A percentile compares a stretch with the other conserved stretches of the same genome.
Evolutionary conservation across 2,888 invertebrate species (phyloP).

Genomic region (Brachyopa scutellaris): DNA sequence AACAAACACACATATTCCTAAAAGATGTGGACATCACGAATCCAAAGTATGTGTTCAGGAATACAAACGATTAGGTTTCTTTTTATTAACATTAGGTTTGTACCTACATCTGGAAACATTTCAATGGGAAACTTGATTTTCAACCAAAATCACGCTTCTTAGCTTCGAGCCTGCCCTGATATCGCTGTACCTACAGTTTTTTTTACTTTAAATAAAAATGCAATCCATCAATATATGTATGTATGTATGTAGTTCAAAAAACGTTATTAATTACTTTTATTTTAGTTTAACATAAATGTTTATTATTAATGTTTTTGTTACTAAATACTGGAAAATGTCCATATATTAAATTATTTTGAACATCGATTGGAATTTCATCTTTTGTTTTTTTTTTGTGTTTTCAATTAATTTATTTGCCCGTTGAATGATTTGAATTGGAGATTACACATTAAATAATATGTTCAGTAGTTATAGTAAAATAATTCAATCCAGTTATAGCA

Average conservation of each 20-base stretch:
- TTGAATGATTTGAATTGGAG: slow-evolving; percentile 40
- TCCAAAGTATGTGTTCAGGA: no score
- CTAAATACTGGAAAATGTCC: slow-evolving; percentile 68
- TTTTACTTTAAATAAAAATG: neutral
- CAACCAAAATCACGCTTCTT: no score
- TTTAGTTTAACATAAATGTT: slow-evolving; percentile 56
- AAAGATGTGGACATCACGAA: no score
- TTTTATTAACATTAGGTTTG: no score
- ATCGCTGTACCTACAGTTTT: no score
- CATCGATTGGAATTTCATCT: slow-evolving; percentile 59
- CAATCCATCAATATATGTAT: no score
- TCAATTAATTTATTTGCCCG: slow-evolving; percentile 49
- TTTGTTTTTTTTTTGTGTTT: slow-evolving; percentile 15
- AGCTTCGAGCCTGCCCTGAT: no score
- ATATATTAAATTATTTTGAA: slow-evolving; percentile 62
- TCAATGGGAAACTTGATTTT: no score
- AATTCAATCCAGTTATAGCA: slow-evolving; percentile 41
- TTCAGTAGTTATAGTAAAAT: slow-evolving; percentile 42
- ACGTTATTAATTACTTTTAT: slow-evolving; percentile 53
- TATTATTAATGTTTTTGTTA: slow-evolving; percentile 39
- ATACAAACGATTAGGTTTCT: no score
- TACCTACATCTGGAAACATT: no score
- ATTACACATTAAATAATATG: slow-evolving; percentile 52
- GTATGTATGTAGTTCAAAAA: slow-evolving; percentile 53
- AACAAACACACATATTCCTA: no score